Percentiles rank a stretch among this genome's conserved stretches.
Evolutionary conservation across 1,140 invertebrate genomes (phyloP).

Genomic region (Zophobas atratus): DNA sequence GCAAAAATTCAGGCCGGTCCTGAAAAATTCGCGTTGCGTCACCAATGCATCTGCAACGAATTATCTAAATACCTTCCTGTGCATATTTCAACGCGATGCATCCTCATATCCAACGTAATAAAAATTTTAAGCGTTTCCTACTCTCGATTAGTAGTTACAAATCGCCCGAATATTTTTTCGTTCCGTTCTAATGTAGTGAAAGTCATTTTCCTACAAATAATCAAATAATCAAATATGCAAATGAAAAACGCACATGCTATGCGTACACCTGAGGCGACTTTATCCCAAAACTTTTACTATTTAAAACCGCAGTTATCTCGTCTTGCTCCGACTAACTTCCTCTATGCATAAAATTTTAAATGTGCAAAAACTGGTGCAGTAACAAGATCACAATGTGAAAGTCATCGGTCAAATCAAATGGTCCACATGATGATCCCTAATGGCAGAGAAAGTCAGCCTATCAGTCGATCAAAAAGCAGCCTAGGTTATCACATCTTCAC

Average conservation of each 20-base stretch:
- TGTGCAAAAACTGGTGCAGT: constrained; percentile 8
- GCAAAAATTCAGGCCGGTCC: no score
- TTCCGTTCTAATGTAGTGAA: constrained; percentile 20
- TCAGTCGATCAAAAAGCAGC: neutral
- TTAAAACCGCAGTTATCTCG: constrained; percentile 16
- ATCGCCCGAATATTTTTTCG: neutral
- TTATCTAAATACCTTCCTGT: no score
- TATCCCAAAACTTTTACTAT: constrained; percentile 5
- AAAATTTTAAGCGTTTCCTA: no score
- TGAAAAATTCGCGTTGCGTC: no score
- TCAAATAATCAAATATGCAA: constrained; percentile 4
- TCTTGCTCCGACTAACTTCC: constrained; percentile 8
- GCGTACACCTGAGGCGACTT: neutral
- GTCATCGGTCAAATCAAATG: constrained; percentile 34
- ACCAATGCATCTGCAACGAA: no score
- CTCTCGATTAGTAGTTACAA: neutral
- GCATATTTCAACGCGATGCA: no score
- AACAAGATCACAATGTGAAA: constrained; percentile 38
- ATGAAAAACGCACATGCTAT: constrained; percentile 16
- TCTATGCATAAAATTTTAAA: constrained; percentile 20
- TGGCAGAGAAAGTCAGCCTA: constrained; percentile 27
- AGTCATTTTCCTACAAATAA: constrained; percentile 1
- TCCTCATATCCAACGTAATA: no score
- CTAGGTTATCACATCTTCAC: no score
- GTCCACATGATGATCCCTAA: constrained; percentile 36